Percentiles rank a stretch among this genome's conserved stretches.
These are phyloP conservation scores for Asobara japonica DNA, from an alignment of 1,140 invertebrate species.

Conservation along the genomic window DNA sequence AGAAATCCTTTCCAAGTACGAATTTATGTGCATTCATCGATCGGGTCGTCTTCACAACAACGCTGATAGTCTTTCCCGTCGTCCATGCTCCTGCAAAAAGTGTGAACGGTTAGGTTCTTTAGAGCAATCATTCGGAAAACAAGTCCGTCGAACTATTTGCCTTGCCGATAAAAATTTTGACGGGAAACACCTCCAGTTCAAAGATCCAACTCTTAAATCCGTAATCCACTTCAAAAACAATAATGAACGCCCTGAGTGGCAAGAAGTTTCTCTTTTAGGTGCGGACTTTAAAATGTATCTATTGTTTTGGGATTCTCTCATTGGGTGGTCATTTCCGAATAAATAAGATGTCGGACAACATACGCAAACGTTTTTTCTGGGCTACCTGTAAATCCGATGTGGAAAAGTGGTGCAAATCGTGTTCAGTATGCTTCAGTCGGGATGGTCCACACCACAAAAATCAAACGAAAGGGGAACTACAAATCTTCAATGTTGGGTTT, in stretches of 20 bases:
- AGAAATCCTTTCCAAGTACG: constrained; percentile 29
- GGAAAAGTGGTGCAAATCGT: constrained; percentile 41
- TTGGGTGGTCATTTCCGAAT: constrained; percentile 35
- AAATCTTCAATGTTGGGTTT: constrained; percentile 20
- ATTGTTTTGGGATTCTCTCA: constrained; percentile 8
- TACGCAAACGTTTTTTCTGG: constrained; percentile 36
- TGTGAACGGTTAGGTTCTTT: no score
- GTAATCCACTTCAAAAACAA: constrained; percentile 22
- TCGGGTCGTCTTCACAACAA: constrained; percentile 27
- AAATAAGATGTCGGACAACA: constrained; percentile 19
- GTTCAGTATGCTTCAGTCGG: constrained; percentile 35
- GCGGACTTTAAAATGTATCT: constrained; percentile 25
- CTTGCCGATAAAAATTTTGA: not conserved
- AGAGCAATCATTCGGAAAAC: not conserved
- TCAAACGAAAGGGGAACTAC: constrained; percentile 30
- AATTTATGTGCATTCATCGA: constrained; percentile 35
- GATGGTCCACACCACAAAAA: constrained; percentile 40
- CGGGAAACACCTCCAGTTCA: not conserved
- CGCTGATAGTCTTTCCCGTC: constrained; percentile 30
- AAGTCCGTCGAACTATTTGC: constrained; percentile 5
- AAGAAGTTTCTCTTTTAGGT: constrained; percentile 19
- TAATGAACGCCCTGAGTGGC: constrained; percentile 20
- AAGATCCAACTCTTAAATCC: constrained; percentile 6
- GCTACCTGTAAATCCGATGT: constrained; percentile 40
- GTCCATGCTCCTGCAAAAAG: constrained; percentile 20